Evolutionary conservation across 2,888 invertebrate genomes (phyloP).

Genomic region (Himalopsyche japonica): DNA sequence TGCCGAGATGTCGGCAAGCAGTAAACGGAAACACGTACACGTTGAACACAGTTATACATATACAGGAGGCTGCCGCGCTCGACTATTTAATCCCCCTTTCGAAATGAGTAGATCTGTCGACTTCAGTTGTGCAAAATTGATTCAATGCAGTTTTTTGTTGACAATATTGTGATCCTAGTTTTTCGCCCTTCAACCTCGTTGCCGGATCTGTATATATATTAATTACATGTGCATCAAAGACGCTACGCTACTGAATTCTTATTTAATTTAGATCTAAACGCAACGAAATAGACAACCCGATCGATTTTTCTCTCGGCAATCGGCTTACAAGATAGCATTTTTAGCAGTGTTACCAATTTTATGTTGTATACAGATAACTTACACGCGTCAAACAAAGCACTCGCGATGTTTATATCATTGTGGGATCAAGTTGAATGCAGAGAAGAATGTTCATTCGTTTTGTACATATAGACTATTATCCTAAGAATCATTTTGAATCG

Average conservation of each 20-base stretch:
- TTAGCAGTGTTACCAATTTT: no score
- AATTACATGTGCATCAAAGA: not conserved
- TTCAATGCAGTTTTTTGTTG: not conserved
- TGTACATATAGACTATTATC: no score
- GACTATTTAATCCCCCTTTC: not conserved
- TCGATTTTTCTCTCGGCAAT: not conserved
- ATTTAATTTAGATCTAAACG: not conserved
- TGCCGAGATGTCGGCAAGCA: not conserved
- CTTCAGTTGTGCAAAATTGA: not conserved
- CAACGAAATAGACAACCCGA: not conserved
- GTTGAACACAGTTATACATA: not conserved
- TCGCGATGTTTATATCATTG: no score
- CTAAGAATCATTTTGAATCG: no score
- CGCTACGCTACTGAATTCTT: not conserved
- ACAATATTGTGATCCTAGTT: not conserved
- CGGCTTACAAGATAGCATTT: no score
- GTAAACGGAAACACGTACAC: not conserved
- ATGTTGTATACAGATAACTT: no score
- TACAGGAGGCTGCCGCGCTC: not conserved
- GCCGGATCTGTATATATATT: not conserved
- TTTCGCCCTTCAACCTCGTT: not conserved
- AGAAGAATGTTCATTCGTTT: no score
- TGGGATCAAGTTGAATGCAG: no score
- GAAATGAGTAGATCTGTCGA: not conserved
- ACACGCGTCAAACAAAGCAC: no score